phyloP scores from a whole-genome alignment of 2,797 vertebrate genomes.

The Acestrorhynchus altus region DNA sequence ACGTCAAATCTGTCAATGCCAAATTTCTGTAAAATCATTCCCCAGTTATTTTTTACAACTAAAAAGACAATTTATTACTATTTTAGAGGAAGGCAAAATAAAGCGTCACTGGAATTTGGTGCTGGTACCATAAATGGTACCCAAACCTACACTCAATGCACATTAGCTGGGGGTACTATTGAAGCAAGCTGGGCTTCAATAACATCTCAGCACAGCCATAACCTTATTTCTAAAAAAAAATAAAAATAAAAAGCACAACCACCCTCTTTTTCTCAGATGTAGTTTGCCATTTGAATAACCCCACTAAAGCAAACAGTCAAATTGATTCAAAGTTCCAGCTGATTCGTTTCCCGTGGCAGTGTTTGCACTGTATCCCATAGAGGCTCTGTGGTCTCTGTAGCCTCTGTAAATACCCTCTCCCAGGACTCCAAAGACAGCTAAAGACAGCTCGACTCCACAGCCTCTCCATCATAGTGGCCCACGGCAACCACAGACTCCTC shows the following conservation, averaged over 20 bases:
- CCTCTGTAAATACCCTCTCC: slow-evolving; percentile 38
- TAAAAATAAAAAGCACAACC: neutral
- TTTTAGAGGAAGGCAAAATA: too few species aligned
- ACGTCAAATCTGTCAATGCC: too few species aligned
- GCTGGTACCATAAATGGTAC: too few species aligned
- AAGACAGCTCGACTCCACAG: slow-evolving; percentile 19
- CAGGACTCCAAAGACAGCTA: slow-evolving; percentile 28
- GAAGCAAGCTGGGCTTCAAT: too few species aligned
- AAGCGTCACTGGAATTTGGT: too few species aligned
- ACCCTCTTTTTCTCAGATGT: slow-evolving; percentile 12
- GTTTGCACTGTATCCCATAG: slow-evolving; percentile 19
- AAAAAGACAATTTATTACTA: too few species aligned
- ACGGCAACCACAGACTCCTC: slow-evolving; percentile 34
- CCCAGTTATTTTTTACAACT: too few species aligned
- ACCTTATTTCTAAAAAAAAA: too few species aligned
- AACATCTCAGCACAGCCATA: too few species aligned
- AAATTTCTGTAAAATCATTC: too few species aligned
- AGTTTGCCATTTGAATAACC: slow-evolving; percentile 45
- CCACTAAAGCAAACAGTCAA: slow-evolving; percentile 16
- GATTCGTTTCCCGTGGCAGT: slow-evolving; percentile 1
- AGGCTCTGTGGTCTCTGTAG: slow-evolving; percentile 39
- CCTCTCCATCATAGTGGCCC: slow-evolving; percentile 20
- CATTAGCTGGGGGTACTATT: too few species aligned
- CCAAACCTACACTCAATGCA: too few species aligned
- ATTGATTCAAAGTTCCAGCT: slow-evolving; percentile 28